Conservation (phyloP, 2,797 vertebrate genomes). For the Toxotes lorentzi region DNA sequence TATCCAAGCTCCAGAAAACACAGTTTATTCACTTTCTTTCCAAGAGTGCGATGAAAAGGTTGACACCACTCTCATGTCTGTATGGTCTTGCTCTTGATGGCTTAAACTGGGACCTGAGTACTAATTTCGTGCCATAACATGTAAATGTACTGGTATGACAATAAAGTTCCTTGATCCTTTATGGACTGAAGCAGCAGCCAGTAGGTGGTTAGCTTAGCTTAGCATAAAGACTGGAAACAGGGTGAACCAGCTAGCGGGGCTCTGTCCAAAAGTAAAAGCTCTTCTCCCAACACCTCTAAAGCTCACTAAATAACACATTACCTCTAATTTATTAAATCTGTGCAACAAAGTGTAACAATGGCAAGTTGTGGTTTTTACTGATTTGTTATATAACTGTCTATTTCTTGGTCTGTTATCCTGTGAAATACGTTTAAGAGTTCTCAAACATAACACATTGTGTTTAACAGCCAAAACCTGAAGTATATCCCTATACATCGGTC, state of each 20-base stretch:
- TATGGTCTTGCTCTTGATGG: too few species aligned
- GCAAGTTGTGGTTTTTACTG: too few species aligned
- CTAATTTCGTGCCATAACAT: too few species aligned
- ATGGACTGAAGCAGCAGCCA: neutral
- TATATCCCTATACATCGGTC: too few species aligned
- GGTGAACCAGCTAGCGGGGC: neutral
- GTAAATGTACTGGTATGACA: too few species aligned
- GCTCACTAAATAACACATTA: neutral
- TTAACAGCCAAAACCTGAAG: neutral
- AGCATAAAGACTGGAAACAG: neutral
- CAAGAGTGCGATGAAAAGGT: neutral
- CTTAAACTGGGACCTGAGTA: too few species aligned
- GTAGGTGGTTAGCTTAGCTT: neutral
- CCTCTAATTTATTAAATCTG: too few species aligned
- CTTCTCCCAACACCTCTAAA: neutral
- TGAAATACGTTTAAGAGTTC: neutral
- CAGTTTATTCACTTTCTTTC: neutral
- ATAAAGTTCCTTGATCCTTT: too few species aligned
- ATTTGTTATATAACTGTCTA: neutral
- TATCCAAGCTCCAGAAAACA: neutral
- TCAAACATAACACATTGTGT: neutral
- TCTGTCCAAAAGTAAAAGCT: too few species aligned
- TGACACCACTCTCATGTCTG: neutral
- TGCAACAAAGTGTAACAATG: too few species aligned
- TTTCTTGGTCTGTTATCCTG: neutral